These are phyloP conservation scores for Iguana delicatissima DNA, from an alignment of 2,797 vertebrate genomes.

Conservation along the genomic window DNA sequence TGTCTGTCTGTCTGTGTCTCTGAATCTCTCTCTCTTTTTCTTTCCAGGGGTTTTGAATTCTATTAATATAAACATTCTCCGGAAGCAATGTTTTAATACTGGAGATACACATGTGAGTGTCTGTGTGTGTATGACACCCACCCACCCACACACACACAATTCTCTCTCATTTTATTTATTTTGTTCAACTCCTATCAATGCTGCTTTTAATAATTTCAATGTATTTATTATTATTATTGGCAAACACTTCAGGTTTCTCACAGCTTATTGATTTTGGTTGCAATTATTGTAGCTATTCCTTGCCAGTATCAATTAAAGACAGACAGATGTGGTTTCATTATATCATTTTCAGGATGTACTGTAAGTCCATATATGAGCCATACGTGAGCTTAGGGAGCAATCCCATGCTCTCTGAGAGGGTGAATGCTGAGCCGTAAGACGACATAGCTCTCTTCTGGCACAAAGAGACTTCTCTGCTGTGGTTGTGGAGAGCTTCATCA, in stretches of 20 bases:
- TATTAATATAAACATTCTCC: not conserved
- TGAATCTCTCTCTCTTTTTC: not conserved
- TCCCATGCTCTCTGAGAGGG: not conserved
- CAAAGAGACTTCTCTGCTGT: not conserved
- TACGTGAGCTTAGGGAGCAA: not conserved
- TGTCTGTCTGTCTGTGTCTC: not conserved
- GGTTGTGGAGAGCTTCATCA: not conserved
- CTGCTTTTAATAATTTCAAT: conserved; percentile 4
- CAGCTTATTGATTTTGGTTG: conserved; percentile 3
- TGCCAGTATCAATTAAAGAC: not conserved
- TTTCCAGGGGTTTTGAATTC: conserved; percentile 17
- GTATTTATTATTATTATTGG: conserved; percentile 6
- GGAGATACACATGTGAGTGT: too few relatives aligned
- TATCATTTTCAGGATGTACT: not conserved
- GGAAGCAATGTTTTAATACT: conserved; percentile 1
- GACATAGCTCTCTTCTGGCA: too few relatives aligned
- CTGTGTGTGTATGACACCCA: too few relatives aligned
- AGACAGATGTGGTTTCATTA: not conserved
- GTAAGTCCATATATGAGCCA: not conserved
- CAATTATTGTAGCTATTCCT: not conserved
- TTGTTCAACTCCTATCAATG: not conserved
- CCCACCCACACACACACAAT: too few relatives aligned
- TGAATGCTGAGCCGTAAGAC: not conserved
- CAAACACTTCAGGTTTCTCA: not conserved
- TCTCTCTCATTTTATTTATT: not conserved